phyloP scores from a whole-genome alignment of 2,888 invertebrate genomes.

The Volucella bombylans region DNA sequence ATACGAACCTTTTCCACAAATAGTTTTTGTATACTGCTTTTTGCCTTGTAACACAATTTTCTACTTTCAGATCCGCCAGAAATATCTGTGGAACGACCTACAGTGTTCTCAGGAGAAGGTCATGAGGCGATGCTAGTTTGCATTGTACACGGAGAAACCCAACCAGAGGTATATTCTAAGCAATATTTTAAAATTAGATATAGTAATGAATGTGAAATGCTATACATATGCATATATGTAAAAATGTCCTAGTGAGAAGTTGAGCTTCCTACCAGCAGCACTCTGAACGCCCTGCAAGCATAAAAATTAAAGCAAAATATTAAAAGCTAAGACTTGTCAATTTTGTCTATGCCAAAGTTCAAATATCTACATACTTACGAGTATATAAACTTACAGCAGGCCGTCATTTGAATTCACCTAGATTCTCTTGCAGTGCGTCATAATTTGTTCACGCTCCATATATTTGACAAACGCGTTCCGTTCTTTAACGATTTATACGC shows the following conservation, averaged over 20 bases:
- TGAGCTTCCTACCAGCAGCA: no score
- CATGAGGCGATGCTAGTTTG: constrained; percentile 87
- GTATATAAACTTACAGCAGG: no score
- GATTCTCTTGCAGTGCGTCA: background rate
- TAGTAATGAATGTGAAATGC: constrained; percentile 74
- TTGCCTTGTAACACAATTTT: background rate
- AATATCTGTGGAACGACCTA: constrained; percentile 84
- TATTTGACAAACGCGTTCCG: constrained; percentile 6
- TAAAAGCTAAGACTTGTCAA: no score
- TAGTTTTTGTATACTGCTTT: constrained; percentile 1
- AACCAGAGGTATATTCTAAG: constrained; percentile 84
- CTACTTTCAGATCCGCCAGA: constrained; percentile 81
- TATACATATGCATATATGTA: background rate
- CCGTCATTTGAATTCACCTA: no score
- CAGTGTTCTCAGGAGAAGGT: constrained; percentile 87
- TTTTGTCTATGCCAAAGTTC: no score
- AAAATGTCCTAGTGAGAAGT: no score
- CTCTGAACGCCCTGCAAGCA: no score
- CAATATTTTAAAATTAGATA: constrained; percentile 56
- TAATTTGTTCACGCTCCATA: constrained; percentile 50
- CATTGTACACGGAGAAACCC: constrained; percentile 87
- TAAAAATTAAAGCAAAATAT: no score
- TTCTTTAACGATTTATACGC: constrained; percentile 42
- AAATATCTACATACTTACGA: no score
- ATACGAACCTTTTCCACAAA: background rate